phyloP scores from a whole-genome alignment of 2,797 vertebrate species.

The Champsocephalus gunnari region DNA sequence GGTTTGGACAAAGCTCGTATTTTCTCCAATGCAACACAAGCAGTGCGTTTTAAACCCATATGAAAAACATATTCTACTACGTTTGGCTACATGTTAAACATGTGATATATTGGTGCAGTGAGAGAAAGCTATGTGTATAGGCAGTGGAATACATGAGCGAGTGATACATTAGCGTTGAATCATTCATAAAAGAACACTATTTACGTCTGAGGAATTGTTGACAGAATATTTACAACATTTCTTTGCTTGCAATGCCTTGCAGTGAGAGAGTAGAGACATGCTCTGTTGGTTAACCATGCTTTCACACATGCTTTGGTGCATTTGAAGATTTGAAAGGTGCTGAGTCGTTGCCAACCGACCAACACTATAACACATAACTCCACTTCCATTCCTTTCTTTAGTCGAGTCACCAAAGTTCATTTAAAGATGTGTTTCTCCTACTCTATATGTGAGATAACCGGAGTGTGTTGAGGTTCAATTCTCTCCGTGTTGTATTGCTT shows the following conservation, averaged over 20 bases:
- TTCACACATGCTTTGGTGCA: neutral
- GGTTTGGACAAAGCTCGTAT: conserved; percentile 14
- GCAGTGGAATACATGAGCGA: too few species aligned
- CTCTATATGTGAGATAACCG: conserved; percentile 73
- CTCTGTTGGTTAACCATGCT: neutral
- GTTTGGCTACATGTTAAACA: neutral
- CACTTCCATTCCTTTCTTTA: conserved; percentile 23
- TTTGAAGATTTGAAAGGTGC: neutral
- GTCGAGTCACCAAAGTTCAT: conserved; percentile 26
- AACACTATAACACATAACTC: neutral
- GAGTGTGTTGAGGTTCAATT: conserved; percentile 72
- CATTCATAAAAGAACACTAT: too few species aligned
- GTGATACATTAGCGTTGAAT: too few species aligned
- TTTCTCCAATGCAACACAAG: neutral
- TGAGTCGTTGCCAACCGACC: neutral
- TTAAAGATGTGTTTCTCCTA: conserved; percentile 32
- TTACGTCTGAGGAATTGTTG: too few species aligned
- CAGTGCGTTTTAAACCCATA: neutral
- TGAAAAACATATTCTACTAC: neutral
- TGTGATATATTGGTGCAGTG: too few species aligned
- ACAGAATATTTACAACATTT: neutral
- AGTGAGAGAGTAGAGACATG: neutral
- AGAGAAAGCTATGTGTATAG: too few species aligned
- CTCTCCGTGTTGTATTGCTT: conserved; percentile 65
- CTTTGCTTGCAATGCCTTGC: neutral